Percentiles rank a stretch among this genome's conserved stretches.
These are phyloP conservation scores for Pogoniulus pusillus DNA, from an alignment of 2,797 vertebrate species.

Conservation along the genomic window DNA sequence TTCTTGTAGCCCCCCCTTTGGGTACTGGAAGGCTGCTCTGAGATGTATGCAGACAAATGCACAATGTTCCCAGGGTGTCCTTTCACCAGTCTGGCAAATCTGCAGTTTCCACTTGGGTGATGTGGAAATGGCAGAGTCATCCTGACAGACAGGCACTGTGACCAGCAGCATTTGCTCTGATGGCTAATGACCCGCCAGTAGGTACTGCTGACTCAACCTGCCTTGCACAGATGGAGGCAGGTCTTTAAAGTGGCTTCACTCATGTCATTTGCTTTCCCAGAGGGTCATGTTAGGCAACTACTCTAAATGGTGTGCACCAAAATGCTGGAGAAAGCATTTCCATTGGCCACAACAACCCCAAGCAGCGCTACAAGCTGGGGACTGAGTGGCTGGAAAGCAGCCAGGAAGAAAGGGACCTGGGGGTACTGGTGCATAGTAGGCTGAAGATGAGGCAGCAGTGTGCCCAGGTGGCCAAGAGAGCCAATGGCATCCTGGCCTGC, in stretches of 20 bases:
- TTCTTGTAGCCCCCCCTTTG: too few relatives aligned
- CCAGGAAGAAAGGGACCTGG: too few relatives aligned
- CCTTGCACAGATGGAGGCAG: background rate
- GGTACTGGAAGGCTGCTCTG: too few relatives aligned
- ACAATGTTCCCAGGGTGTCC: fast-evolving
- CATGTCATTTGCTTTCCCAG: background rate
- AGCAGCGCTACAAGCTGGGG: too few relatives aligned
- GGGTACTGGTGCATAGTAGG: too few relatives aligned
- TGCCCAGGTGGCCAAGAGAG: too few relatives aligned
- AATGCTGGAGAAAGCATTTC: background rate
- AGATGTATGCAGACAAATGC: background rate
- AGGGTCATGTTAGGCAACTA: background rate
- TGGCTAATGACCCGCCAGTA: background rate
- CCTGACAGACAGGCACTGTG: background rate
- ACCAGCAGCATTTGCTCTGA: fast-evolving
- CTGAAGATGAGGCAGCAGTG: too few relatives aligned
- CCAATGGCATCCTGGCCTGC: too few relatives aligned
- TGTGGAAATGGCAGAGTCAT: background rate
- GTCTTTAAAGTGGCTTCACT: background rate
- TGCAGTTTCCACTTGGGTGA: background rate
- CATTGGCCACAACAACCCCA: too few relatives aligned
- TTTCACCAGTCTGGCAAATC: background rate
- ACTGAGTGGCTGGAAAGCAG: too few relatives aligned
- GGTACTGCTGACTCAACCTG: constrained; percentile 30
- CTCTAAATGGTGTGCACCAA: background rate